phyloP scores from a whole-genome alignment of 2,888 invertebrate species.

The Oscheius sp. region DNA sequence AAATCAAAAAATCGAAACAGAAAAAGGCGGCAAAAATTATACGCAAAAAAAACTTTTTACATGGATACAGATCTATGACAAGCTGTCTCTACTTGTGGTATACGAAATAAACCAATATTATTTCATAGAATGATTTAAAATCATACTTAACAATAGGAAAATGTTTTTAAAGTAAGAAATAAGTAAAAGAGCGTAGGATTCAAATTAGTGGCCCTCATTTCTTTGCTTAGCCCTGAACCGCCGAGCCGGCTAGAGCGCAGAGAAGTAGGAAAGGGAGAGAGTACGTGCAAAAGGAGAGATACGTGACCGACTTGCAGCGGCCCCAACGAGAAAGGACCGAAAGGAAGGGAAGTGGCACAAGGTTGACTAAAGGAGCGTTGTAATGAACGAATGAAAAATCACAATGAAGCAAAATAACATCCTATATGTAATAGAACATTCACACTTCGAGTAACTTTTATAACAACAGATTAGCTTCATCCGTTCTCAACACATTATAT shows the following conservation, averaged over 20 bases:
- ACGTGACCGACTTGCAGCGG: background rate
- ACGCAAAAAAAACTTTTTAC: too few relatives aligned
- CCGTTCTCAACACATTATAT: too few relatives aligned
- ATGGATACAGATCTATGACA: too few relatives aligned
- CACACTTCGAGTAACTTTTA: too few relatives aligned
- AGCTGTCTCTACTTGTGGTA: background rate
- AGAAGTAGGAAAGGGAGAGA: slow-evolving; percentile 1
- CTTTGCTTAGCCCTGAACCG: slow-evolving; percentile 13
- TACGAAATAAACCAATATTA: background rate
- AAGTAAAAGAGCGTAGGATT: background rate
- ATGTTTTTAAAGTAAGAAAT: background rate
- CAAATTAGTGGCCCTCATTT: background rate
- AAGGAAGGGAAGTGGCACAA: slow-evolving; percentile 24
- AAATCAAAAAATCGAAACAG: background rate
- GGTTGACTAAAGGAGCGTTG: too few relatives aligned
- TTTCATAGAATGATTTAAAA: background rate
- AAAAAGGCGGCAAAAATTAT: background rate
- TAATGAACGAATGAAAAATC: too few relatives aligned
- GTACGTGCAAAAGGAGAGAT: slow-evolving; percentile 2
- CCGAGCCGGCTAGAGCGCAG: slow-evolving; percentile 23
- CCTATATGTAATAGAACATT: too few relatives aligned
- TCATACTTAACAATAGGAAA: background rate
- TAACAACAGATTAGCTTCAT: too few relatives aligned
- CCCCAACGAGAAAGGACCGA: background rate
- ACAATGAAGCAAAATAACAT: too few relatives aligned